These are phyloP conservation scores for Electrona antarctica DNA, from an alignment of 2,113 vertebrate genomes.

Conservation along the genomic window DNA sequence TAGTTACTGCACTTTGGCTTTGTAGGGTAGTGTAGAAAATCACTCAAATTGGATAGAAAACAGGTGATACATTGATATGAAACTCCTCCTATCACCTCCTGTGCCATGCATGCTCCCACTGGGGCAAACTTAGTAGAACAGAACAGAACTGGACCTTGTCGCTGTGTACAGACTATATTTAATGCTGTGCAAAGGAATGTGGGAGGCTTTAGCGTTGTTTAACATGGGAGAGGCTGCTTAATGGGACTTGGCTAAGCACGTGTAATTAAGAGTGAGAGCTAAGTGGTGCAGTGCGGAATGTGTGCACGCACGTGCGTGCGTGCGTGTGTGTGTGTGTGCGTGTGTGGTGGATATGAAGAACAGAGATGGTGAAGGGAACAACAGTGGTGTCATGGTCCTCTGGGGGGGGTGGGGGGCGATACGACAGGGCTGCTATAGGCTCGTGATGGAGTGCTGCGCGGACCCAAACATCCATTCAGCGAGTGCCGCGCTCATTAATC, in stretches of 20 bases:
- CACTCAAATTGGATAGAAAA: too few species aligned
- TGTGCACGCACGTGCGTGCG: conserved; percentile 48
- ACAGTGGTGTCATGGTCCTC: conserved; percentile 65
- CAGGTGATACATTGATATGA: too few species aligned
- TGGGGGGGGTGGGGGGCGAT: conserved; percentile 88
- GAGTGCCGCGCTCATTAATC: conserved; percentile 97
- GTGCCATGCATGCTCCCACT: too few species aligned
- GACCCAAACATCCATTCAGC: conserved; percentile 95
- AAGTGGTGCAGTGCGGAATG: conserved; percentile 87
- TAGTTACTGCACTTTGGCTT: too few species aligned
- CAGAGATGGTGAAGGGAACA: neutral
- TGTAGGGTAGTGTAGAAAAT: too few species aligned
- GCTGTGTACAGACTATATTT: conserved; percentile 49
- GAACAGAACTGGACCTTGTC: conserved; percentile 42
- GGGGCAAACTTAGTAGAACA: conserved; percentile 46
- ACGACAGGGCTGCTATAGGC: conserved; percentile 81
- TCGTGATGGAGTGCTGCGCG: conserved; percentile 92
- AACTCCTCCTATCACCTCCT: too few species aligned
- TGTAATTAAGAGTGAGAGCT: conserved; percentile 98
- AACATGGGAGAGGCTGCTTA: conserved; percentile 74
- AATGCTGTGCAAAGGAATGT: conserved; percentile 65
- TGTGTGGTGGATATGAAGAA: conserved; percentile 67
- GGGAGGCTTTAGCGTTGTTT: conserved; percentile 80
- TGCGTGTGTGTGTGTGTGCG: conserved; percentile 32
- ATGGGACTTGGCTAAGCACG: conserved; percentile 90